Evolutionary conservation across 2,888 invertebrate species (phyloP), one percentile per base, ranked within the genome.

Genomic region (Rosalia funebris): DNA sequence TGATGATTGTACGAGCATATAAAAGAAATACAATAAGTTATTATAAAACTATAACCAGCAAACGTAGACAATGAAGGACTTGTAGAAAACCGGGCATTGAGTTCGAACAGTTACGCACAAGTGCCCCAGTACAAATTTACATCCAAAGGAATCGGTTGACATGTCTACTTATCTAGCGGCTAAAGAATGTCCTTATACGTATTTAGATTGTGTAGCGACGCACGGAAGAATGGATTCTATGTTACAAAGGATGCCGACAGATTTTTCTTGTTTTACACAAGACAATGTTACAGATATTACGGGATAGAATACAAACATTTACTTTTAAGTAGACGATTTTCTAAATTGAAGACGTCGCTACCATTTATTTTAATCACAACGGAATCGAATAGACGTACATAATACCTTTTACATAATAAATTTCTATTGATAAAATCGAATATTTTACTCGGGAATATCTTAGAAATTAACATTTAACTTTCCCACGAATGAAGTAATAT

Each of bases 101-200:
- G 47, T 64, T 57, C 50, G 63, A 52, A 63, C 68, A 71, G 76
- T 76, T 76, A 77, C 75, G 77, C 76, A 77, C 75, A 77, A 77
- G 73, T 76, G 77, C 74, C 74, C 74, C 74, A 73, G 74, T 74
- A 79, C 79, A 80, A 80, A 81, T 81, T 81, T 80, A 81, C 80
- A 81, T 81, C 80, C 79, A 80, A 80, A 81, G 80, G 80, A 79
- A 78, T 79, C 77, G 78, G 69, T 71, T 79, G 80, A 81, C 80
- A 77, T 81, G 79, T 77, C 79, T 78, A 79, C 79, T 79, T 79
- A 79, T 79, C 80, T 79, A 78, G 73, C 76, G 73, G 73, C 75
- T 77, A 77, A 79, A 77, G 78, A 78, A 79, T 79, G 79, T 79
- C 78, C 79, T 79, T 79, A 77, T 79, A 78, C 75, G 79, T 78